Conservation (phyloP, 2,888 invertebrate genomes). For the Crossocerus cetratus region DNA sequence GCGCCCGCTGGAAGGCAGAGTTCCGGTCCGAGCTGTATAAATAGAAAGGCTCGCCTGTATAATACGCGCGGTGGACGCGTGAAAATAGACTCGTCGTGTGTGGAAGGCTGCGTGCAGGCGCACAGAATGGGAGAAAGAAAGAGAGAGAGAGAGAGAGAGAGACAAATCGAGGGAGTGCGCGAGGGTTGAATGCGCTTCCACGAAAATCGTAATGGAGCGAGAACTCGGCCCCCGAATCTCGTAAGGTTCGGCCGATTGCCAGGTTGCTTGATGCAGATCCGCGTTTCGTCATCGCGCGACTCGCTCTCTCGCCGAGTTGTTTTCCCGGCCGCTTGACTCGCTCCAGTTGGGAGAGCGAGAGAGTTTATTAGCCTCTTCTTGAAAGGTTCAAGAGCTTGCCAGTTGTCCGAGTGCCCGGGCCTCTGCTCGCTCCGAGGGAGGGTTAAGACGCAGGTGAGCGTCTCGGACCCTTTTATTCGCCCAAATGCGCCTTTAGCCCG, state of each 20-base stretch:
- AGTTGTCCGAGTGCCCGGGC: too few species aligned
- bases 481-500: too few species aligned
- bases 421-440: too few species aligned
- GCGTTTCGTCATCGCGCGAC: background rate
- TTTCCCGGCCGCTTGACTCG: slow-evolving; percentile 31
- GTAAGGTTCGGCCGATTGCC: slow-evolving; percentile 1
- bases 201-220: slow-evolving; percentile 40
- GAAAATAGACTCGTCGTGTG: slow-evolving; percentile 49
- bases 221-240: slow-evolving; percentile 17
- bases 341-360: background rate
- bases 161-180: background rate
- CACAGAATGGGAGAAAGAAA: too few species aligned
- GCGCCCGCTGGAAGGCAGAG: slow-evolving; percentile 60
- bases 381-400: background rate
- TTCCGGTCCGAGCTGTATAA: slow-evolving; percentile 66
- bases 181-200: slow-evolving; percentile 25
- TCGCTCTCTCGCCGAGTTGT: slow-evolving; percentile 1
- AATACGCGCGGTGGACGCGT: slow-evolving; percentile 33
- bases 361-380: background rate
- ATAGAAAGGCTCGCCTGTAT: slow-evolving; percentile 54
- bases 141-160: background rate
- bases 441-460: too few species aligned
- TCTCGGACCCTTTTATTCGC: too few species aligned
- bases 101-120: background rate
- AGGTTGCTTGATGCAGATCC: slow-evolving; percentile 19